These are phyloP conservation scores for Halichoerus grypus DNA, from an alignment of 2,113 vertebrate species.

Conservation along the genomic window DNA sequence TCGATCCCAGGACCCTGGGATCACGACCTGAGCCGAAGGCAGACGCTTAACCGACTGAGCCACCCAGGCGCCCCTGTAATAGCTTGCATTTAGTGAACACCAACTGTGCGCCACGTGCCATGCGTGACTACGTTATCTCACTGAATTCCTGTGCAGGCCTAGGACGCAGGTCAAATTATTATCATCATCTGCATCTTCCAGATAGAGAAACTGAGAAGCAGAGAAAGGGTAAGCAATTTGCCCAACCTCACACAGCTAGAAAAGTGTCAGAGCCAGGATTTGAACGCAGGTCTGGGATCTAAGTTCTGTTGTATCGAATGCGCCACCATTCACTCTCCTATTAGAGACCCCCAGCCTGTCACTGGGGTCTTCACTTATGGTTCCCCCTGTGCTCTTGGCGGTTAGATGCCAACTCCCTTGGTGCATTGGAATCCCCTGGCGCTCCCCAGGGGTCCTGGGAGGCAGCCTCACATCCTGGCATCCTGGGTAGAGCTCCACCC, in stretches of 20 bases:
- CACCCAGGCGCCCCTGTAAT: too few species aligned
- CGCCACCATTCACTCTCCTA: neutral
- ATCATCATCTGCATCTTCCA: neutral
- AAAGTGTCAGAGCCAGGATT: neutral
- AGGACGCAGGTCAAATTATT: neutral
- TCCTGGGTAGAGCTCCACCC: neutral
- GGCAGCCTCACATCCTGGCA: neutral
- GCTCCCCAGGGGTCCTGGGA: neutral
- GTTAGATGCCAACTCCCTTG: neutral
- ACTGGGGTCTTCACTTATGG: neutral
- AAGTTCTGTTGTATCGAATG: neutral
- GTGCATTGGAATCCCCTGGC: neutral
- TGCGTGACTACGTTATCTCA: neutral
- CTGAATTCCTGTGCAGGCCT: neutral
- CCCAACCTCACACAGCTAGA: neutral
- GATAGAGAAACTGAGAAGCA: neutral
- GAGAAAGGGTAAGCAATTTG: neutral
- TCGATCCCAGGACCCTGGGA: too few species aligned
- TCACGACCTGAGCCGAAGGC: too few species aligned
- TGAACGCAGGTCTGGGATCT: neutral
- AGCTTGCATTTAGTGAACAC: neutral
- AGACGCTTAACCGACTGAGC: too few species aligned
- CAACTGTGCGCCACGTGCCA: neutral
- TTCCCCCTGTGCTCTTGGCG: neutral
- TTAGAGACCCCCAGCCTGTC: neutral